Conservation (phyloP, 2,797 vertebrate genomes). For the Sarcophilus harrisii region DNA sequence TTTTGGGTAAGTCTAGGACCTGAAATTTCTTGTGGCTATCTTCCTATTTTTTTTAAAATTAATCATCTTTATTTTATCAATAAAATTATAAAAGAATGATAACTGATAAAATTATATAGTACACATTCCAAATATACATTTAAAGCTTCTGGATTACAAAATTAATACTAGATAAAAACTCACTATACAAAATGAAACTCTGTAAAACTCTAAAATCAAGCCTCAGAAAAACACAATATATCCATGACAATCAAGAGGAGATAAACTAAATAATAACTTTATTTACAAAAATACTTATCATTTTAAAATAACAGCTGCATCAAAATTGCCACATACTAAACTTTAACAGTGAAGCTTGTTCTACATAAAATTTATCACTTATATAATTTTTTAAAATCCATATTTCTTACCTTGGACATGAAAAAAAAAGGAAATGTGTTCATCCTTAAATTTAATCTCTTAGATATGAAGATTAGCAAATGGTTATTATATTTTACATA, state of each 20-base stretch:
- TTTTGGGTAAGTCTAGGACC: not conserved
- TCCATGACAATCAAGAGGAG: not conserved
- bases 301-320: not conserved
- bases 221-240: not conserved
- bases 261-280: not conserved
- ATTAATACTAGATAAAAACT: not conserved
- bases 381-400: conserved; percentile 23
- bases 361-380: conserved; percentile 2
- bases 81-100: too few species aligned
- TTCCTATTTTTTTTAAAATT: not conserved
- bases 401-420: conserved; percentile 25
- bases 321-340: too few species aligned
- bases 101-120: not conserved
- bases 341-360: not conserved
- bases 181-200: too few species aligned
- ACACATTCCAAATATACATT: not conserved
- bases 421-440: conserved; percentile 28
- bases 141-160: not conserved
- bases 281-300: not conserved
- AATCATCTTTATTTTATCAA: not conserved
- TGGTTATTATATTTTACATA: conserved; percentile 31
- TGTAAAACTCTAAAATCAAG: not conserved
- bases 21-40: not conserved
- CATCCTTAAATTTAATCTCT: conserved; percentile 38
- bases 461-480: conserved; percentile 17